A percentile compares a stretch with the other conserved stretches of the same genome.
Evolutionary conservation across 2,113 vertebrate species (phyloP).

Genomic region (Dicaeum eximium): DNA sequence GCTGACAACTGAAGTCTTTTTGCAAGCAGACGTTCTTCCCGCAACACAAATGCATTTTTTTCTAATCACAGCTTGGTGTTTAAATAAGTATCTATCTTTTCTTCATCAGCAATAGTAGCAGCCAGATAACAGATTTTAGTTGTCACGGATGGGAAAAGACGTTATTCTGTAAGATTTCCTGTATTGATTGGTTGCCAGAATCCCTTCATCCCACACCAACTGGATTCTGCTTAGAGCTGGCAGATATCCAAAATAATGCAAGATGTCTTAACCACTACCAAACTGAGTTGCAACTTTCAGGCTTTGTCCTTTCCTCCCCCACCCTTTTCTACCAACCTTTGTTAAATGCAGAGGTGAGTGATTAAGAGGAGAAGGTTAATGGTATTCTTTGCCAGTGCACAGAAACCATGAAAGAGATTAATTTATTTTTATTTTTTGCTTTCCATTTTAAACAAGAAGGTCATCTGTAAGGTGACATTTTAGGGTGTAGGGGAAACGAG

Average conservation of each 20-base stretch:
- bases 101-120: conserved; percentile 33
- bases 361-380: conserved; percentile 40
- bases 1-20: not conserved
- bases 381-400: not conserved
- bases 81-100: conserved; percentile 45
- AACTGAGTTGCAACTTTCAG: conserved; percentile 16
- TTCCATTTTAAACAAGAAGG: not conserved
- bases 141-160: conserved; percentile 64
- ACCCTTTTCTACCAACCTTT: not conserved
- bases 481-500: not conserved
- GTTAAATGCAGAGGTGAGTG: conserved; percentile 6
- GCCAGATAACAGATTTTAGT: conserved; percentile 68
- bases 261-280: conserved; percentile 39
- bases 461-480: not conserved
- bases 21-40: not conserved
- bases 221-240: conserved; percentile 69
- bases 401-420: not conserved
- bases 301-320: conserved; percentile 42
- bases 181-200: conserved; percentile 66
- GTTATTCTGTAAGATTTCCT: conserved; percentile 63
- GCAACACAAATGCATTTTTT: not conserved
- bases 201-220: conserved; percentile 64
- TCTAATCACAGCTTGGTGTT: conserved; percentile 28
- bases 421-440: not conserved
- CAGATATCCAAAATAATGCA: conserved; percentile 54